phyloP scores from a whole-genome alignment of 2,888 invertebrate species.

The Metacarcinus magister region DNA sequence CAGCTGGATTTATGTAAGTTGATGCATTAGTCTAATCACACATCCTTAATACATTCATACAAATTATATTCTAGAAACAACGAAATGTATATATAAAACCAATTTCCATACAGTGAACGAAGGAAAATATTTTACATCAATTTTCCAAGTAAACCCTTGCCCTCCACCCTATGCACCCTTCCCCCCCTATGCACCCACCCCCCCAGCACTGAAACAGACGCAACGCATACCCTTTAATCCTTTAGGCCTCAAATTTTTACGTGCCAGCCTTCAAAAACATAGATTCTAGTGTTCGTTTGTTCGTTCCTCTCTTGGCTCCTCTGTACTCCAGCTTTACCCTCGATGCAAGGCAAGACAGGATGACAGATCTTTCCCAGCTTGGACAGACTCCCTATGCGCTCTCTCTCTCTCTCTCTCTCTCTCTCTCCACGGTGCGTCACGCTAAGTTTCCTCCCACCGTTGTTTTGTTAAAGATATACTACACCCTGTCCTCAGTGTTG shows the following conservation, averaged over 20 bases:
- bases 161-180: too few species aligned
- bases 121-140: too few species aligned
- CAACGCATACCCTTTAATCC: background rate
- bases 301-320: background rate
- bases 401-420: too few species aligned
- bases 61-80: too few species aligned
- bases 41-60: too few species aligned
- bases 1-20: background rate
- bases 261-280: background rate
- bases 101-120: too few species aligned
- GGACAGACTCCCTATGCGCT: background rate
- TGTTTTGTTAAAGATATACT: background rate
- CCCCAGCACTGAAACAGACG: background rate
- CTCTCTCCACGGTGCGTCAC: too few species aligned
- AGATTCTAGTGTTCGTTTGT: background rate
- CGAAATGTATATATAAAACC: too few species aligned
- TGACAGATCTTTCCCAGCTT: background rate
- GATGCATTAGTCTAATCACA: background rate
- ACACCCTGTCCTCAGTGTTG: background rate
- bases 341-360: background rate
- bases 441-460: too few species aligned
- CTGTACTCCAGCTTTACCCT: background rate
- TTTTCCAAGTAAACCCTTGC: too few species aligned
- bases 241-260: background rate
- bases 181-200: background rate